phyloP scores from a whole-genome alignment of 2,888 invertebrate species.

The Sympetrum striolatum region DNA sequence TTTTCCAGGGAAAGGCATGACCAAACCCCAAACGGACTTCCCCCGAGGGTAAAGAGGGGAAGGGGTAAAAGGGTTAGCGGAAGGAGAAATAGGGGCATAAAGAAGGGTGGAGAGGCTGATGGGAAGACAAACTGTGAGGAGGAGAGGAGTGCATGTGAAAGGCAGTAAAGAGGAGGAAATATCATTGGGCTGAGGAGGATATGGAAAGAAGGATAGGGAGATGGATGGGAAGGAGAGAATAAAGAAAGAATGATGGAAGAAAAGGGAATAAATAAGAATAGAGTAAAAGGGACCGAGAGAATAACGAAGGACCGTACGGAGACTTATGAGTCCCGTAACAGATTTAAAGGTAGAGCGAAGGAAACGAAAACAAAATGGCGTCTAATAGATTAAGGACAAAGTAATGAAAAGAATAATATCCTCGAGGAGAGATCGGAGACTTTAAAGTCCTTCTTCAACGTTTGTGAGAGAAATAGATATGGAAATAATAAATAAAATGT shows the following conservation, averaged over 20 bases:
- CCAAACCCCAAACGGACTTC: not conserved
- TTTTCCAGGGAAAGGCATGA: not conserved
- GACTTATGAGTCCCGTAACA: too few species aligned
- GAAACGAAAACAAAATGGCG: too few species aligned
- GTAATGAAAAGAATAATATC: too few species aligned
- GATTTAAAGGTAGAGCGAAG: too few species aligned
- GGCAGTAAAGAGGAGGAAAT: not conserved
- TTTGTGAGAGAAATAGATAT: too few species aligned
- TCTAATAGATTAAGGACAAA: too few species aligned
- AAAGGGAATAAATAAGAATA: too few species aligned
- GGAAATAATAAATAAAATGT: too few species aligned
- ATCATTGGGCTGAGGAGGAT: not conserved
- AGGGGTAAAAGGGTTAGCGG: not conserved
- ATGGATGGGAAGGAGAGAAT: not conserved
- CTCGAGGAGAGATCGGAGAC: too few species aligned
- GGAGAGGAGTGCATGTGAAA: not conserved
- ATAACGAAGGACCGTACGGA: too few species aligned
- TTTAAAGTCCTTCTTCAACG: too few species aligned
- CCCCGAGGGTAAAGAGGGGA: not conserved
- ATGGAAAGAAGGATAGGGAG: not conserved
- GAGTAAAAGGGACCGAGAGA: too few species aligned
- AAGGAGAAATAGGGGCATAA: not conserved
- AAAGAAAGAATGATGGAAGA: not conserved
- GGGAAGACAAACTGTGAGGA: not conserved
- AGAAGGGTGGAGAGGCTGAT: not conserved